A percentile compares a stretch with the other conserved stretches of the same genome.
phyloP scores from a whole-genome alignment of 1,140 invertebrate species.

The Cephus cinctus region DNA sequence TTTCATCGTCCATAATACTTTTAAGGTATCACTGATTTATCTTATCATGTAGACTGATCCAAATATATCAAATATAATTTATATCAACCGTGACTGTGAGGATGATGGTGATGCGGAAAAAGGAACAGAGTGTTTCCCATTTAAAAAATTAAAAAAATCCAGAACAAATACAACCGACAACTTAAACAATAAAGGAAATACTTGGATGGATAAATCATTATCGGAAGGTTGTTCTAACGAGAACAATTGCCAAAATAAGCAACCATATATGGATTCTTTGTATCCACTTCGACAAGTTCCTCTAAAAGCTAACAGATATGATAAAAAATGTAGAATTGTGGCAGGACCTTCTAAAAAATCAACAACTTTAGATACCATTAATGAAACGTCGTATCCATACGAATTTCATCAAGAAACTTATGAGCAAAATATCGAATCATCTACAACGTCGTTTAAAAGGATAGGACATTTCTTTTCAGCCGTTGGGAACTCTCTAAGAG shows the following conservation, averaged over 20 bases:
- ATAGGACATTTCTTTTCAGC: slow-evolving; percentile 23
- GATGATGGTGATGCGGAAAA: slow-evolving; percentile 18
- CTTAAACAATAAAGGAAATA: neutral
- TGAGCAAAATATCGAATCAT: neutral
- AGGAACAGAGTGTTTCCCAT: slow-evolving; percentile 24
- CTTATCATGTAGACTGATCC: slow-evolving; percentile 23
- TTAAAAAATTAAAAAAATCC: slow-evolving; percentile 17
- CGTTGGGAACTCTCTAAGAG: slow-evolving; percentile 22
- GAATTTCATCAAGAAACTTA: slow-evolving; percentile 7
- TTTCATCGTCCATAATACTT: slow-evolving; percentile 29
- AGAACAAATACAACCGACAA: neutral
- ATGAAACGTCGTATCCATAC: slow-evolving; percentile 1
- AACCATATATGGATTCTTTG: slow-evolving; percentile 1
- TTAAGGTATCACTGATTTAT: slow-evolving; percentile 1
- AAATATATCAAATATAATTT: slow-evolving; percentile 39
- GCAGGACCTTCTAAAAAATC: no score
- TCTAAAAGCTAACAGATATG: no score
- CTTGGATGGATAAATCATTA: neutral
- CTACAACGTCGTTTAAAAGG: slow-evolving; percentile 11
- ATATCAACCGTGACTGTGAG: slow-evolving; percentile 38
- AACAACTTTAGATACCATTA: slow-evolving; percentile 10
- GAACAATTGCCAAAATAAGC: neutral
- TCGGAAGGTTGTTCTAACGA: neutral
- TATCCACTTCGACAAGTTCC: slow-evolving; percentile 4
- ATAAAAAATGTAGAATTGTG: no score